These are phyloP conservation scores for Magallana angulata DNA, from an alignment of 1,140 invertebrate species.

Conservation along the genomic window DNA sequence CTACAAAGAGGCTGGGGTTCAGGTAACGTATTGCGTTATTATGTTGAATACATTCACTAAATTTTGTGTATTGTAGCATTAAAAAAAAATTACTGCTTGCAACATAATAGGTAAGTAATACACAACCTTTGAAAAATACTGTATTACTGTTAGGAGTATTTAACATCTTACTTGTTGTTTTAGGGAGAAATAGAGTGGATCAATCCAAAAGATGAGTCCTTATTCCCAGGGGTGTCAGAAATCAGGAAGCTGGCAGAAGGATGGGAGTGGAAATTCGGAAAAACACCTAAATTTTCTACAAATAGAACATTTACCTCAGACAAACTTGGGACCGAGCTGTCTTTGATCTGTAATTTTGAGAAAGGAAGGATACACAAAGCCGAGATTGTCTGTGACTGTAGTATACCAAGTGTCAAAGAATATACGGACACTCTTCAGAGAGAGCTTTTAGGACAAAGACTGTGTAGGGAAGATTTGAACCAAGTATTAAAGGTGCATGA, in stretches of 20 bases:
- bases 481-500: not conserved
- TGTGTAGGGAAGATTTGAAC: not conserved
- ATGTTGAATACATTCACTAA: too few species aligned
- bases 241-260: constrained; percentile 85
- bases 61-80: too few species aligned
- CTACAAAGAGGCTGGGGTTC: constrained; percentile 39
- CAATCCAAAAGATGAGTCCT: constrained; percentile 88
- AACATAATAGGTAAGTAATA: too few species aligned
- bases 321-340: not conserved
- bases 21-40: constrained; percentile 29
- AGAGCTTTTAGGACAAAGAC: not conserved
- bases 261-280: constrained; percentile 95
- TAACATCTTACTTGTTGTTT: constrained; percentile 29
- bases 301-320: constrained; percentile 48
- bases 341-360: constrained; percentile 9
- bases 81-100: too few species aligned
- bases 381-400: not conserved
- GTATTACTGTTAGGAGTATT: too few species aligned
- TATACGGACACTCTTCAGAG: not conserved
- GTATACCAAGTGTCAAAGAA: not conserved
- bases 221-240: constrained; percentile 89
- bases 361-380: not conserved
- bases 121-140: too few species aligned
- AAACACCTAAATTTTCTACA: constrained; percentile 89
- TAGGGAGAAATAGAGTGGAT: constrained; percentile 83